Base-by-base conservation (phyloP, 30 jellyfish, hydroid and myxozoan species). In the Catostylus mosaicus region DNA sequence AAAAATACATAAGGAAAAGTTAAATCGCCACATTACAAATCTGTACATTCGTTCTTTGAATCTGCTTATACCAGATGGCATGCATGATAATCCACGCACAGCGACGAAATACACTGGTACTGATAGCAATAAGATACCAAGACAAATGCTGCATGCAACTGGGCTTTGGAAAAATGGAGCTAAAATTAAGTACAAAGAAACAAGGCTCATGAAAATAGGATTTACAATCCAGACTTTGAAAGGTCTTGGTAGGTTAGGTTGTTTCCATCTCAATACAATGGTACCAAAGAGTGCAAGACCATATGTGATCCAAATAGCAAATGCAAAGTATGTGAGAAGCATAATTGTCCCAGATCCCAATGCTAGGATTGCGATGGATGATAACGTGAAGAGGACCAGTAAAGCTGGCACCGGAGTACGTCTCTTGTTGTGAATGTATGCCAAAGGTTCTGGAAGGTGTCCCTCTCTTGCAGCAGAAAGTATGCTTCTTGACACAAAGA, bases 221-320 rank as follows among this genome's bases (percentile, higher is more conserved):
- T 66, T 80, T 20, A 47, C 84, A 30, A 80, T 46, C 83, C 83
- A 80, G 24, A 80, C 91, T 65, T 67, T 80, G 65, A 66, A 65
- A 18, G 91, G 91, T n/a, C 89, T 78, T 26, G 73, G 76, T 0
- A 63, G 31, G 26, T 78, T 82, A 2, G 89, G 89, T 63, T 48
- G 62, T 2, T 47, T 38, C 18, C 36, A 35, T 34, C 88, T 54
- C 4, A 76, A 62, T 33, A 76, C 77, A 0, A 80, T 67, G 27
- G 68, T 82, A 46, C 77, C 47, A 34, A 66, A 43, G 14, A 68
- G 45, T 1, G 91, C 83, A 1, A 68, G 19, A 33, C 36, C 72
- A 57, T 66, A 80, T 30, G 57, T 33, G 3, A 67, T 14, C 91
- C 91, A 80, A 14, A 66, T 30, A 0, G 77, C 91, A 51, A 24